Conservation (phyloP, 1,140 invertebrate species). For the Aethina tumida region DNA sequence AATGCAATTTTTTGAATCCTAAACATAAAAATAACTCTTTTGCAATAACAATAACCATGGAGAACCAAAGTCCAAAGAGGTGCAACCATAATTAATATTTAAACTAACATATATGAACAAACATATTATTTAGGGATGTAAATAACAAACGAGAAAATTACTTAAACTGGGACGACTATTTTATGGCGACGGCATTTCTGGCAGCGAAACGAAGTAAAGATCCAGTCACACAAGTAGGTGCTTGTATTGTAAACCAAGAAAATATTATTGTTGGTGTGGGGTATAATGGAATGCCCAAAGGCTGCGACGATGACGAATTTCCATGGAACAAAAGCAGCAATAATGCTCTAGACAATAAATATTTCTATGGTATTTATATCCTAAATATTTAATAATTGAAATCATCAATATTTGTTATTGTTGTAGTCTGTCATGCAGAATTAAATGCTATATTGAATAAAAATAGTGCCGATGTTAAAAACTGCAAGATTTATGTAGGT, state of each 20-base stretch:
- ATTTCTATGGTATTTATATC: slow-evolving; percentile 61
- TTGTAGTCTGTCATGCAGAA: slow-evolving; percentile 93
- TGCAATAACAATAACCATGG: too few relatives aligned
- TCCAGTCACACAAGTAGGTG: slow-evolving; percentile 84
- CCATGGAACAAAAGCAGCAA: slow-evolving; percentile 66
- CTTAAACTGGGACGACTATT: slow-evolving; percentile 75
- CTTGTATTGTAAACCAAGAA: slow-evolving; percentile 80
- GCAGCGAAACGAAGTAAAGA: slow-evolving; percentile 89
- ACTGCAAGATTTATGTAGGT: slow-evolving; percentile 77
- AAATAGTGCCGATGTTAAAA: slow-evolving; percentile 63
- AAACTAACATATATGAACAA: too few relatives aligned
- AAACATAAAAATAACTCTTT: too few relatives aligned
- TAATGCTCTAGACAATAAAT: slow-evolving; percentile 59
- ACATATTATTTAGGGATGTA: slow-evolving; percentile 15
- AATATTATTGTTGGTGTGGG: slow-evolving; percentile 90
- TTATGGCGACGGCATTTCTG: slow-evolving; percentile 81
- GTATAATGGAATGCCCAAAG: slow-evolving; percentile 91
- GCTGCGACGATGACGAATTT: slow-evolving; percentile 80
- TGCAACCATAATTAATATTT: too few relatives aligned
- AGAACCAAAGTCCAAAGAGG: too few relatives aligned
- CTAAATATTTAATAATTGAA: neutral
- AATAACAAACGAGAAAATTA: slow-evolving; percentile 27
- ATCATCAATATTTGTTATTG: too few relatives aligned
- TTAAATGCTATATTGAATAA: slow-evolving; percentile 94
- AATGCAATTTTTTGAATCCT: too few relatives aligned